These are phyloP conservation scores for Setophaga coronata DNA, from an alignment of 2,113 vertebrate genomes.

Conservation along the genomic window DNA sequence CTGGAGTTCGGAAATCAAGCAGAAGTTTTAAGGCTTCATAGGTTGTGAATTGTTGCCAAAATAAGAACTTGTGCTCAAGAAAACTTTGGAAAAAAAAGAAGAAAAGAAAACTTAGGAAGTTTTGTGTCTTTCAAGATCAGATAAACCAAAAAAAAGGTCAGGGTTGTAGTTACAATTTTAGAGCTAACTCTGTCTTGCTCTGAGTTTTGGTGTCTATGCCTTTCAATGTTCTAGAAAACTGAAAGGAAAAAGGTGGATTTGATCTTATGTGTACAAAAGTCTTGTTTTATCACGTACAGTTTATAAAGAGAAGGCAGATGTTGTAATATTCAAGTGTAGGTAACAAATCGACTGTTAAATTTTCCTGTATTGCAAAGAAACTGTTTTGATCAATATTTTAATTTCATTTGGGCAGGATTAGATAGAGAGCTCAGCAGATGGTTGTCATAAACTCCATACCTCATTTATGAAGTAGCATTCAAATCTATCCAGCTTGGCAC, in stretches of 20 bases:
- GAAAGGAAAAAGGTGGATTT: background rate
- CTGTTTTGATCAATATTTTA: constrained; percentile 65
- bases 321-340: background rate
- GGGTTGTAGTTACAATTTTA: background rate
- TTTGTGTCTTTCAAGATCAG: background rate
- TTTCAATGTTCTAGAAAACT: background rate
- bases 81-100: background rate
- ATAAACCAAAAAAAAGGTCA: background rate
- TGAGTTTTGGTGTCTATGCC: background rate
- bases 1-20: background rate
- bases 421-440: constrained; percentile 68
- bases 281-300: background rate
- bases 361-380: constrained; percentile 41
- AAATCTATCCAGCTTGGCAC: constrained; percentile 64
- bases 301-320: constrained; percentile 2
- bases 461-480: constrained; percentile 52
- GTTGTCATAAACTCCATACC: constrained; percentile 53
- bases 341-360: constrained; percentile 36
- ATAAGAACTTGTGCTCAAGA: background rate
- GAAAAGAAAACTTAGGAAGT: background rate
- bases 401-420: constrained; percentile 47
- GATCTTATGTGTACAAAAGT: background rate
- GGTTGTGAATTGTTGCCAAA: background rate
- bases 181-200: background rate
- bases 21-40: background rate